Evolutionary conservation across 2,113 vertebrate species (phyloP), one percentile per base, ranked within the genome.

Genomic region (Pelodiscus sinensis): DNA sequence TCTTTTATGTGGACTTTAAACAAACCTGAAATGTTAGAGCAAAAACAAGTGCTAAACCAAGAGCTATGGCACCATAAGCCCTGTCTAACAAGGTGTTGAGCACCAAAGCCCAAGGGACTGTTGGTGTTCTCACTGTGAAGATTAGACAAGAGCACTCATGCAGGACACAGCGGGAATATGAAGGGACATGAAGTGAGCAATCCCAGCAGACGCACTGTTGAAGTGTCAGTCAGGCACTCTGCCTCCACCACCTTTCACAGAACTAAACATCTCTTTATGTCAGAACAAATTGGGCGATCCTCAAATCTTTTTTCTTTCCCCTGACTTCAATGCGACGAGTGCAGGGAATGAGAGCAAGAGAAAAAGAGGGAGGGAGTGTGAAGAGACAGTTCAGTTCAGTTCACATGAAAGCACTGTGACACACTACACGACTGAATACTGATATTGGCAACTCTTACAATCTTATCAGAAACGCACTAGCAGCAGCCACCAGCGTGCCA

Each of bases 51-150:
- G 86, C 54, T 87, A 90, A 94, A 79, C 71, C 19, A 57, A 89
- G 51, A 97, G 87, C 82, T 89, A 8, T 2, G 10, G 94, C 90
- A 89, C 14, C 0, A 0, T 82, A 92, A 15, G 93, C 97, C 97
- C 98, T 96, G 29, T 98, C 97, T 98, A 98, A 99, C 98, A 98
- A 98, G 98, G 98, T 98, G 96, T 93, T 97, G 97, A 98, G 98
- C 96, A 97, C 92, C 84, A 51, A 95, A 98, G 97, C 98, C 98
- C 97, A 93, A 90, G 98, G 98, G 98, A 98, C 95, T 93, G 94
- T 94, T 92, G 96, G 97, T 97, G 94, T 96, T 94, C 98, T 98
- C 85, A 81, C 95, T 96, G 96, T 94, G 95, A 98, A 98, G 98
- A 99, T 98, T 97, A 98, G 98, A 99, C 96, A 97, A 97, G 97